Evolutionary conservation across 2,797 vertebrate species (phyloP).

Genomic region (Sitta carolinensis): DNA sequence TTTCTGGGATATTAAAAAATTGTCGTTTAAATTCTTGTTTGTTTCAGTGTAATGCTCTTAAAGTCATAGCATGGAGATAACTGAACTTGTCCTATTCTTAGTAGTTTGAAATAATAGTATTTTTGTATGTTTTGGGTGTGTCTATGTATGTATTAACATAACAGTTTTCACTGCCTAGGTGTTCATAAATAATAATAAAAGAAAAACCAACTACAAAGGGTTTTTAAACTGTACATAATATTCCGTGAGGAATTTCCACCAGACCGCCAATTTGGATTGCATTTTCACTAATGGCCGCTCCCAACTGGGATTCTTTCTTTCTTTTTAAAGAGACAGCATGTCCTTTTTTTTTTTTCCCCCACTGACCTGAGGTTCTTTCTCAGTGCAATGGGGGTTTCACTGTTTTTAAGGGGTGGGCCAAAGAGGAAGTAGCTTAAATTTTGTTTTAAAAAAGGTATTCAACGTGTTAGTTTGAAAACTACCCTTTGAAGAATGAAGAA

Average conservation of each 20-base stretch:
- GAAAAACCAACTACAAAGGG: constrained; percentile 67
- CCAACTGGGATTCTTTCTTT: constrained; percentile 73
- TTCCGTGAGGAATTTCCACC: constrained; percentile 82
- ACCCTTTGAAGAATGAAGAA: constrained; percentile 31
- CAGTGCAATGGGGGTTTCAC: constrained; percentile 53
- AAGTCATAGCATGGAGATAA: constrained; percentile 98
- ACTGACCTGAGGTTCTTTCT: constrained; percentile 5
- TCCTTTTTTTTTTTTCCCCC: neutral
- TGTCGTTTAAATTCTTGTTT: constrained; percentile 90
- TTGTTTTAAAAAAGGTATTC: neutral
- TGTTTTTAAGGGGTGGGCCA: constrained; percentile 52
- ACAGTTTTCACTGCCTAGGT: constrained; percentile 96
- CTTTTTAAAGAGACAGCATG: constrained; percentile 76
- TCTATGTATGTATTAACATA: constrained; percentile 91
- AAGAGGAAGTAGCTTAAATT: constrained; percentile 29
- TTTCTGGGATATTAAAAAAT: constrained; percentile 96
- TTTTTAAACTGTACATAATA: constrained; percentile 88
- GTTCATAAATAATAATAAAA: constrained; percentile 83
- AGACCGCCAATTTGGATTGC: constrained; percentile 78
- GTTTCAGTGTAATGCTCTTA: constrained; percentile 95
- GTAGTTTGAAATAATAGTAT: constrained; percentile 99
- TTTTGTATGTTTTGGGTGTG: constrained; percentile 99
- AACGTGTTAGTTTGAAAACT: neutral
- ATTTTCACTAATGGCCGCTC: constrained; percentile 79
- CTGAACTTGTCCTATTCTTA: constrained; percentile 98